Percentiles rank a stretch among this genome's conserved stretches.
Conservation (phyloP, 1,140 invertebrate species). For the Teleogryllus occipitalis region DNA sequence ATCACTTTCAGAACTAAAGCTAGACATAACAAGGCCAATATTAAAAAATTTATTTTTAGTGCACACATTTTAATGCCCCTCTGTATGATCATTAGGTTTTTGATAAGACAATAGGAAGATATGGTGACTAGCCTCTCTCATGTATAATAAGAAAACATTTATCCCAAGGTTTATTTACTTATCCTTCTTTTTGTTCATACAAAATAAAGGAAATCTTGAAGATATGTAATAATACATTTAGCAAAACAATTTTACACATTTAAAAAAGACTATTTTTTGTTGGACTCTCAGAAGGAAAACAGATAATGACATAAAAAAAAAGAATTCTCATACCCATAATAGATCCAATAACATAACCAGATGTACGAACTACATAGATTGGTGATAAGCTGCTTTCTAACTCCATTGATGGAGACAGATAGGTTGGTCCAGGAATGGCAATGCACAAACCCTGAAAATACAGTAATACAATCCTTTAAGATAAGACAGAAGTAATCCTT, state of each 20-base stretch:
- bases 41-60: too few relatives aligned
- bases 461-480: not conserved
- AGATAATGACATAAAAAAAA: conserved; percentile 9
- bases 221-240: not conserved
- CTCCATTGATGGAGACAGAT: conserved; percentile 33
- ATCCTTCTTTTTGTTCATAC: not conserved
- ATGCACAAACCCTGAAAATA: conserved; percentile 37
- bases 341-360: conserved; percentile 27
- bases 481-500: not conserved
- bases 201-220: conserved; percentile 9
- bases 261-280: too few relatives aligned
- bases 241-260: too few relatives aligned
- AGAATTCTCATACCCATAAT: conserved; percentile 24
- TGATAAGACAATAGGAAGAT: too few relatives aligned
- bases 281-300: not conserved
- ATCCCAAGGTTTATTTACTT: too few relatives aligned
- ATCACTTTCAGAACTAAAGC: too few relatives aligned
- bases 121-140: too few relatives aligned
- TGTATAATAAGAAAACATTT: too few relatives aligned
- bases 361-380: conserved; percentile 25
- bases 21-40: too few relatives aligned
- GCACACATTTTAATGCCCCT: too few relatives aligned
- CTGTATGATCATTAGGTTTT: too few relatives aligned
- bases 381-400: conserved; percentile 27
- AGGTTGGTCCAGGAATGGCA: conserved; percentile 38